A percentile compares a stretch with the other conserved stretches of the same genome.
Evolutionary conservation across 2,797 vertebrate species (phyloP).

Genomic region (Sus cebifrons): DNA sequence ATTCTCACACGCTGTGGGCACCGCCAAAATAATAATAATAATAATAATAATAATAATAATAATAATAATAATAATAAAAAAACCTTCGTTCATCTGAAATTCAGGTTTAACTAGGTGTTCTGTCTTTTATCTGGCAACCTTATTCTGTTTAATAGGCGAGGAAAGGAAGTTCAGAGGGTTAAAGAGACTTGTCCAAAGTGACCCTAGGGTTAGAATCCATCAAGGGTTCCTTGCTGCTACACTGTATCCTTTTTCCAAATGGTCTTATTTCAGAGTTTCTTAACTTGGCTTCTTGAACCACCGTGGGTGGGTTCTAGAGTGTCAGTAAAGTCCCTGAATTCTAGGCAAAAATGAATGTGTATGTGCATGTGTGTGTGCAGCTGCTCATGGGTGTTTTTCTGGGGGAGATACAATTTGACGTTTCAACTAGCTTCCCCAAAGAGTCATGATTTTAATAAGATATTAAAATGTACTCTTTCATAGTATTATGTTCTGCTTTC

Average conservation of each 20-base stretch:
- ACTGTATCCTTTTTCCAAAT: neutral
- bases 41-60: no score
- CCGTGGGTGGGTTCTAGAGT: neutral
- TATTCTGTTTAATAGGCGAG: neutral
- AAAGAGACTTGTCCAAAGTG: conserved; percentile 6
- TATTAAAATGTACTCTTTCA: neutral
- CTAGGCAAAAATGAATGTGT: neutral
- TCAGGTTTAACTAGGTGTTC: neutral
- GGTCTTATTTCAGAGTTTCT: conserved; percentile 43
- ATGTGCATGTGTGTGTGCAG: neutral
- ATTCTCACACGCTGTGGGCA: no score
- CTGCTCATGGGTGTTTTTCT: conserved; percentile 15
- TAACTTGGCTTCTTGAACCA: conserved; percentile 39
- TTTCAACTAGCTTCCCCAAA: conserved; percentile 28
- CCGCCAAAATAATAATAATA: no score
- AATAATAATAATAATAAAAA: no score
- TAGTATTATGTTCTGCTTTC: neutral
- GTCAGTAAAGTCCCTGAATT: neutral
- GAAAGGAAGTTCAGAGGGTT: neutral
- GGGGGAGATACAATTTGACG: neutral
- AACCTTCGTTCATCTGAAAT: conserved; percentile 2
- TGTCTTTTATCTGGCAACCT: neutral
- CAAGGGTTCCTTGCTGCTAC: neutral
- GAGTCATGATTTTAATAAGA: neutral
- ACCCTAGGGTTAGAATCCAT: neutral